These are phyloP conservation scores for Megalurothrips usitatus DNA, from an alignment of 2,888 invertebrate species.

Conservation along the genomic window DNA sequence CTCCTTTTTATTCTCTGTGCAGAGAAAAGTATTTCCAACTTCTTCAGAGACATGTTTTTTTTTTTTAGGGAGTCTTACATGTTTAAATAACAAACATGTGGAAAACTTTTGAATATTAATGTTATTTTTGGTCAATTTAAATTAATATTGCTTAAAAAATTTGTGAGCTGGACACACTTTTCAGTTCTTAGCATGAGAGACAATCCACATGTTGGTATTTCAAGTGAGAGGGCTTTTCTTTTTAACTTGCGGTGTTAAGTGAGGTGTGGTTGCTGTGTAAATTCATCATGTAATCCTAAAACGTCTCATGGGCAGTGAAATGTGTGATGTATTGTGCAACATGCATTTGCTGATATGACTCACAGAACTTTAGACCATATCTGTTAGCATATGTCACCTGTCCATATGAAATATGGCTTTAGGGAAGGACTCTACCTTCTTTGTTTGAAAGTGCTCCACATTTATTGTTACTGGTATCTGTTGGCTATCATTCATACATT, in stretches of 20 bases:
- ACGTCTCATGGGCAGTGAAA: no score
- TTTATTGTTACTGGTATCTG: background rate
- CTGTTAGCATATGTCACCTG: conserved; percentile 1
- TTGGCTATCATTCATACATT: conserved; percentile 3
- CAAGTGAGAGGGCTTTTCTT: background rate
- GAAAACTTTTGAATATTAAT: background rate
- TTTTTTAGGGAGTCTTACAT: background rate
- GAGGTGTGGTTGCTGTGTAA: background rate
- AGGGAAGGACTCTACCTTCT: background rate
- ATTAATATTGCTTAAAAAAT: background rate
- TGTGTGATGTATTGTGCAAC: background rate
- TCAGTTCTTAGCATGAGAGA: conserved; percentile 15
- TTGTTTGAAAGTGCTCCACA: background rate
- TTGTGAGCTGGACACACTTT: background rate
- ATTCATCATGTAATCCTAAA: background rate
- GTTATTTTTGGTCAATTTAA: background rate
- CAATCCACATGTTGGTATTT: background rate
- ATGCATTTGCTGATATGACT: background rate
- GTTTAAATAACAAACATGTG: background rate
- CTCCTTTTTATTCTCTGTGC: no score
- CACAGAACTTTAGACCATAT: conserved; percentile 5
- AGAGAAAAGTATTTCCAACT: background rate
- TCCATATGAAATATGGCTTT: background rate
- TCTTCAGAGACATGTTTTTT: background rate
- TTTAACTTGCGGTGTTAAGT: background rate